Percentiles rank a stretch among this genome's conserved stretches.
These are phyloP conservation scores for Circaetus cinerascens DNA, from an alignment of 2,113 vertebrate species.

Conservation along the genomic window DNA sequence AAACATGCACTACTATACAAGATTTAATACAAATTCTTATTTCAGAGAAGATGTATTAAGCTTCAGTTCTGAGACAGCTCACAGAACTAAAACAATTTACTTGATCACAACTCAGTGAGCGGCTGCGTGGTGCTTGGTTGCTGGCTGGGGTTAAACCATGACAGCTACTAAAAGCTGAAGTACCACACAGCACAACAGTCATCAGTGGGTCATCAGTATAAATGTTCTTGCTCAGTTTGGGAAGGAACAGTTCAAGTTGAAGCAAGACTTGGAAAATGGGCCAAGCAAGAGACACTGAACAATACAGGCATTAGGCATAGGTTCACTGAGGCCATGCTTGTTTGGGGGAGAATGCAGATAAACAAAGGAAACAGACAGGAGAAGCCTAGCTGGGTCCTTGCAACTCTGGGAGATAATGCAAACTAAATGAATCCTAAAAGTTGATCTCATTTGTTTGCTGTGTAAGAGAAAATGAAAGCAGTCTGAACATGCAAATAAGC, in stretches of 20 bases:
- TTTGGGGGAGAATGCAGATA: not conserved
- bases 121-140: no score
- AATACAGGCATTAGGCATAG: not conserved
- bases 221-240: not conserved
- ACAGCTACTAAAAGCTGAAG: not conserved
- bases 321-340: not conserved
- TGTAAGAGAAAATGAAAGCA: not conserved
- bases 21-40: constrained; percentile 5
- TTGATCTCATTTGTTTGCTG: not conserved
- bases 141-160: no score
- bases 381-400: not conserved
- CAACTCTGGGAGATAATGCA: not conserved
- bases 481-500: not conserved
- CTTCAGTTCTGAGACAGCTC: not conserved
- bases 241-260: not conserved
- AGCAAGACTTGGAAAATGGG: not conserved
- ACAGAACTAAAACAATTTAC: not conserved
- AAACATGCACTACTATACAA: not conserved
- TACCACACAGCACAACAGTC: not conserved
- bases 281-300: not conserved
- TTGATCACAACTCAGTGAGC: not conserved
- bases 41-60: not conserved
- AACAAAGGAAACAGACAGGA: not conserved
- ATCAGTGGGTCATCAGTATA: not conserved
- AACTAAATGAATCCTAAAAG: not conserved